These are phyloP conservation scores for Oscheius sp. DNA, from an alignment of 1,140 invertebrate genomes.

Conservation along the genomic window DNA sequence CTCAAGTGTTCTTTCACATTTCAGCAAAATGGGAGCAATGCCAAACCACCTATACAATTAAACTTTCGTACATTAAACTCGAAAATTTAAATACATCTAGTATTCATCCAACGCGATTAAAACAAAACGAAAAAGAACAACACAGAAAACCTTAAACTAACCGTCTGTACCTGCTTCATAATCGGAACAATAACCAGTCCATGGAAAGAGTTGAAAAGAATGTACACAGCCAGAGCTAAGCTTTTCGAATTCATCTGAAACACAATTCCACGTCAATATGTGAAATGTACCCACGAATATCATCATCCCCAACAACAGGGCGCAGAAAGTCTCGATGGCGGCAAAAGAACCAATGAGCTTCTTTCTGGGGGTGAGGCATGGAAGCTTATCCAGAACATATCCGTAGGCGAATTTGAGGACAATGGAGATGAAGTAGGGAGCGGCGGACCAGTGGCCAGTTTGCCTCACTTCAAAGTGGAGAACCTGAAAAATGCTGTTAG, in stretches of 20 bases:
- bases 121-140: too few species aligned
- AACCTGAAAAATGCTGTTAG: conserved; percentile 1
- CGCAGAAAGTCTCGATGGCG: not conserved
- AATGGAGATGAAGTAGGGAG: conserved; percentile 14
- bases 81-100: too few species aligned
- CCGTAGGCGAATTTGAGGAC: conserved; percentile 11
- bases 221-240: not conserved
- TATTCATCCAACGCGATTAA: too few species aligned
- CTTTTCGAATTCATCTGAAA: not conserved
- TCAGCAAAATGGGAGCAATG: too few species aligned
- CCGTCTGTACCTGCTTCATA: not conserved
- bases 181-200: not conserved
- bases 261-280: not conserved
- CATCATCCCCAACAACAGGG: not conserved
- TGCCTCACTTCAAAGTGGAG: not conserved
- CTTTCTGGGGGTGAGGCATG: not conserved
- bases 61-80: too few species aligned
- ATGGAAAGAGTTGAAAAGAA: not conserved
- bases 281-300: not conserved
- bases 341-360: not conserved
- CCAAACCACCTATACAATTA: too few species aligned
- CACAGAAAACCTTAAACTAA: not conserved
- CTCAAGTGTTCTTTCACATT: too few species aligned
- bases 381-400: conserved; percentile 3
- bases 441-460: conserved; percentile 1